Conservation (phyloP, 2,797 vertebrate genomes). For the Pelobates cultripes region DNA sequence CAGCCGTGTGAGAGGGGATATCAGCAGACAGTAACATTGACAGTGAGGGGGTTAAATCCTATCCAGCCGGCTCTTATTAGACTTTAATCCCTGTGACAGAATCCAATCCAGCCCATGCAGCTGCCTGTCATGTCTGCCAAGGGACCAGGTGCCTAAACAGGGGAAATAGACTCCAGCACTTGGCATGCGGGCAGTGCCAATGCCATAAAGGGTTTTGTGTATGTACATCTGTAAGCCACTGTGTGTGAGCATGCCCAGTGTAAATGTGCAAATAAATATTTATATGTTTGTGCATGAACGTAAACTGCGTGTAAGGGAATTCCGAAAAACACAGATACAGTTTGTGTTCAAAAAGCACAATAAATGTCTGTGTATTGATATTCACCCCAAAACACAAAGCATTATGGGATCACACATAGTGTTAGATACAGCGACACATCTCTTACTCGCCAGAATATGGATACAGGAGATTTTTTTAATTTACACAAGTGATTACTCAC, state of each 20-base stretch:
- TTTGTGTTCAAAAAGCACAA: too few species aligned
- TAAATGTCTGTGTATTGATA: too few species aligned
- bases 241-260: slow-evolving; percentile 1
- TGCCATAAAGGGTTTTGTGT: neutral
- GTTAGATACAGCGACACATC: too few species aligned
- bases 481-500: too few species aligned
- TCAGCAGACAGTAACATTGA: too few species aligned
- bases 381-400: too few species aligned
- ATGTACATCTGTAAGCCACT: neutral
- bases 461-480: too few species aligned
- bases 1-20: too few species aligned
- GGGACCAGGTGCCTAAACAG: slow-evolving; percentile 34
- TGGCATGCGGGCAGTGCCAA: neutral
- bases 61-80: slow-evolving; percentile 22
- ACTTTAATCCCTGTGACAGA: slow-evolving; percentile 26
- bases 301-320: neutral
- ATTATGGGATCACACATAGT: too few species aligned
- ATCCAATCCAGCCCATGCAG: slow-evolving; percentile 41
- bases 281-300: neutral
- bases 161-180: slow-evolving; percentile 23
- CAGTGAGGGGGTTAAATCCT: slow-evolving; percentile 34
- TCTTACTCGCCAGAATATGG: too few species aligned
- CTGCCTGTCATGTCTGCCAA: slow-evolving; percentile 36
- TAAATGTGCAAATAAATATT: slow-evolving; percentile 25
- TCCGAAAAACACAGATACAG: neutral